A percentile compares a stretch with the other conserved stretches of the same genome.
Evolutionary conservation across 2,888 invertebrate genomes (phyloP).

Genomic region (Lobophora halterata): DNA sequence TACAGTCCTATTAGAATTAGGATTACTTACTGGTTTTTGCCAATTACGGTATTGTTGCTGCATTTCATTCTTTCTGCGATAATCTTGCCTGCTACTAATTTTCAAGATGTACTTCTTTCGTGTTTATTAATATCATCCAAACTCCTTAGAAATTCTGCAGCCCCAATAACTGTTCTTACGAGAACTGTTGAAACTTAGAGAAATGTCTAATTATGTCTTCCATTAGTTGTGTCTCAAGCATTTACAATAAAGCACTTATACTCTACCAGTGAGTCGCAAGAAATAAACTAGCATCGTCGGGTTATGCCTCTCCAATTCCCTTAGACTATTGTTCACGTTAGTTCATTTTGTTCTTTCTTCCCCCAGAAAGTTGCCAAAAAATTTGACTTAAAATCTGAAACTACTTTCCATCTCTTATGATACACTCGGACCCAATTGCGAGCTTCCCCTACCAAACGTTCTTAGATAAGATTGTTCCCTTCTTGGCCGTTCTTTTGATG

Average conservation of each 20-base stretch:
- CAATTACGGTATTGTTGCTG: too few species aligned
- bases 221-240: conserved; percentile 5
- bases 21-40: too few species aligned
- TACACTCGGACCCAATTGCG: conserved; percentile 7
- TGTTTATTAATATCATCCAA: conserved; percentile 3
- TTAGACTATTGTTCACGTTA: not conserved
- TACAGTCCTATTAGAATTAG: too few species aligned
- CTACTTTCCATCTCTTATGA: not conserved
- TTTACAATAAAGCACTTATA: not conserved
- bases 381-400: conserved; percentile 6
- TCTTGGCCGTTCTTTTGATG: too few species aligned
- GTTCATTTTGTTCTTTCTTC: conserved; percentile 3
- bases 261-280: not conserved
- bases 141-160: conserved; percentile 3
- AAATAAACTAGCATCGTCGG: conserved; percentile 4
- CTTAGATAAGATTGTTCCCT: too few species aligned
- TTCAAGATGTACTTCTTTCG: too few species aligned
- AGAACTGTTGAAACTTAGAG: conserved; percentile 2
- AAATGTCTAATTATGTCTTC: conserved; percentile 7
- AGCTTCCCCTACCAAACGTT: not conserved
- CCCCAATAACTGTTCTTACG: not conserved
- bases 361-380: conserved; percentile 10
- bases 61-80: too few species aligned
- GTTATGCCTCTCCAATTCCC: not conserved
- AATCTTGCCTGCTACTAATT: too few species aligned